Base-by-base conservation (phyloP, 2,888 invertebrate species). In the Cyaniris semiargus region DNA sequence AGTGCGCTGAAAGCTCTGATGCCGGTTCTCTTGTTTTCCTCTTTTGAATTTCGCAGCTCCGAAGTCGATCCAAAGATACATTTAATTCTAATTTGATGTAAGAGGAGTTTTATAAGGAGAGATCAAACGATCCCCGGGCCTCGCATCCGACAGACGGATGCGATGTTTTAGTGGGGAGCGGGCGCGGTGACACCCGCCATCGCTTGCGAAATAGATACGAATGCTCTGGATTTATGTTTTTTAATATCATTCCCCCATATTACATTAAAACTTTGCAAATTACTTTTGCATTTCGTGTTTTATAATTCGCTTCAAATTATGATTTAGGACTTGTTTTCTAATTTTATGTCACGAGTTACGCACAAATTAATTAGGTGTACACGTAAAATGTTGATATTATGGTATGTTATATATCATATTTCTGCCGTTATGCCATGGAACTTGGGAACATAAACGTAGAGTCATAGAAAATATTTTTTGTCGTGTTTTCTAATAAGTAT, bases 41-140 rank as follows among this genome's bases (percentile, higher is more conserved):
- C 56, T 70, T 77, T 70, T 71, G 71, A 77, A 76, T 78, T 79
- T 79, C 70, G 79, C 81, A 56, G 72, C 71, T 53, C 23, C 10
- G 23, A 77, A 76, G 75, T 76, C 78, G 78, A 70, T 79, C 72
- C 72, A 66, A 78, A 78, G 78, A 79, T 80, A 80, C 80, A 81
- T 81, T 79, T 76, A 75, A 79, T 76, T 79, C 79, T 81, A 81
- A 83, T 81, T 81, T 81, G 80, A 82, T 80, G 78, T 82, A 83
- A 82, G 83, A 81, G 79, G 81, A 82, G 84, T 86, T 86, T 84
- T 85, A 86, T 84, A 86, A 85, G 85, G 82, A 82, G 84, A 91
- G 90, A 91, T 92, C 91, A 92, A 91, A 91, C 88, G 87, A 82
- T 84, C 86, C 85, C 84, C 81, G 86, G 87, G 86, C 87, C 90